A percentile compares a stretch with the other conserved stretches of the same genome.
Evolutionary conservation across 2,113 vertebrate genomes (phyloP).

Genomic region (Redunca redunca): DNA sequence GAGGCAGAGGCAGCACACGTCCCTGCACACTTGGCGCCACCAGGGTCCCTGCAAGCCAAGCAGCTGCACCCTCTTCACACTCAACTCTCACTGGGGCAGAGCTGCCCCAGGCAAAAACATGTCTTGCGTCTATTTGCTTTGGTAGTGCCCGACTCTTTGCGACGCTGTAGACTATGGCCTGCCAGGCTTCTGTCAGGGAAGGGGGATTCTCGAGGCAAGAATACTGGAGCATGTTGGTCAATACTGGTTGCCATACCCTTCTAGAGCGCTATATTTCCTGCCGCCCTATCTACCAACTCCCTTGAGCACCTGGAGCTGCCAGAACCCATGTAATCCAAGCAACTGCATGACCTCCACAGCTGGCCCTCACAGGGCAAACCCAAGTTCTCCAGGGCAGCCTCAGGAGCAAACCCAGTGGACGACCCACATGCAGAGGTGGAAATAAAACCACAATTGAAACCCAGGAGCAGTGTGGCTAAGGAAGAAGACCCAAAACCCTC

Average conservation of each 20-base stretch:
- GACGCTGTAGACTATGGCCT: background rate
- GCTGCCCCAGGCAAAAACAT: background rate
- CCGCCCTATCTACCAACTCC: background rate
- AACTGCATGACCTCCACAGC: background rate
- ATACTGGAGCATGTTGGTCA: background rate
- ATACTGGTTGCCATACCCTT: background rate
- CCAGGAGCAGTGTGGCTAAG: background rate
- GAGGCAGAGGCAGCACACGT: too few species aligned
- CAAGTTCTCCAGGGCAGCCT: background rate
- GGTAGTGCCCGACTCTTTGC: background rate
- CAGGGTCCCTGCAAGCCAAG: background rate
- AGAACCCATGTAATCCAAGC: background rate
- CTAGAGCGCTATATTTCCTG: background rate
- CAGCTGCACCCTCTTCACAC: background rate
- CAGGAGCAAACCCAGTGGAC: background rate
- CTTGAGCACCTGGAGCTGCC: background rate
- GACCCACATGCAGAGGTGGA: background rate
- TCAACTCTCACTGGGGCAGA: background rate
- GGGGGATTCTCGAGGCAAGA: background rate
- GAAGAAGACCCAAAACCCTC: background rate
- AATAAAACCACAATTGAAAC: background rate
- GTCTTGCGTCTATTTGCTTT: background rate
- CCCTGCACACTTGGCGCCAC: background rate
- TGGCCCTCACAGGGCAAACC: background rate
- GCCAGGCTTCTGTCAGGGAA: background rate